These are phyloP conservation scores for Hymenochirus boettgeri DNA, from an alignment of 2,113 vertebrate species.

Conservation along the genomic window DNA sequence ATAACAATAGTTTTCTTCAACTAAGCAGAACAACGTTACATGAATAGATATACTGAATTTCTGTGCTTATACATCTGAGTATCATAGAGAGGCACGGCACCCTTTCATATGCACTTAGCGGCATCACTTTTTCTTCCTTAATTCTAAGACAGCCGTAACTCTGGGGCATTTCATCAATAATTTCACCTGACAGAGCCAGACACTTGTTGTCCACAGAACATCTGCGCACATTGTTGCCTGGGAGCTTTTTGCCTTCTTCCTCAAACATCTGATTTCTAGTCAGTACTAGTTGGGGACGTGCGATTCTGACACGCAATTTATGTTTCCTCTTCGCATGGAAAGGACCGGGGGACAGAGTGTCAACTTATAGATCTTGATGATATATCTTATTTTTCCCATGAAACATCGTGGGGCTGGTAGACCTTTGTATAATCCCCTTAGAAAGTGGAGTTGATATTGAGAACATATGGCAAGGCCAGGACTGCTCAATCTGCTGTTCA, in stretches of 20 bases:
- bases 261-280: constrained; percentile 27
- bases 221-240: constrained; percentile 26
- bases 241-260: constrained; percentile 4
- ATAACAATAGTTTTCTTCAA: too few species aligned
- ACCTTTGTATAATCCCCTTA: not conserved
- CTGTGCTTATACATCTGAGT: too few species aligned
- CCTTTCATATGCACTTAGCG: not conserved
- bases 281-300: constrained; percentile 2
- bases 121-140: not conserved
- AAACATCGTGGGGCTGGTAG: not conserved
- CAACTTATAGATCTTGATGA: constrained; percentile 6
- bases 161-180: constrained; percentile 35
- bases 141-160: constrained; percentile 16
- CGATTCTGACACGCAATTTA: constrained; percentile 25
- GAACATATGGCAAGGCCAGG: too few species aligned
- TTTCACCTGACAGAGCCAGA: constrained; percentile 31
- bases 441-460: not conserved
- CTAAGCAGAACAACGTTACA: too few species aligned
- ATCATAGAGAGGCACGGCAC: too few species aligned
- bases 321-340: constrained; percentile 15
- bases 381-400: constrained; percentile 6
- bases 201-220: constrained; percentile 25
- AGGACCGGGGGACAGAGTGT: constrained; percentile 19
- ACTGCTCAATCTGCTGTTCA: too few species aligned
- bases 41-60: too few species aligned